Evolutionary conservation across 2,797 vertebrate species (phyloP), one percentile per base, ranked within the genome.

Genomic region (Calcarius lapponicus): DNA sequence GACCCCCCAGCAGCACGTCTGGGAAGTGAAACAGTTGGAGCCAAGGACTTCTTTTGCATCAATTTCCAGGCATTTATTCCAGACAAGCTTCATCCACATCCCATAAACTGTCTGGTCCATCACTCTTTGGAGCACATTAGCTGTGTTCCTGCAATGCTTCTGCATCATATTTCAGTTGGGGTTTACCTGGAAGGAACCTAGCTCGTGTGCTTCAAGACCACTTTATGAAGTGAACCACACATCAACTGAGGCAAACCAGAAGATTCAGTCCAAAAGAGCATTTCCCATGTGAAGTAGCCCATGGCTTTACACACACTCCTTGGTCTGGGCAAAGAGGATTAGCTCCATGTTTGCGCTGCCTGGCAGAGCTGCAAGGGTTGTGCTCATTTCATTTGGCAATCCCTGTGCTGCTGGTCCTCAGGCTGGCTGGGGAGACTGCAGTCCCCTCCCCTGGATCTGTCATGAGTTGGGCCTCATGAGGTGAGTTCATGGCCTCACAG

Each of bases 341-440:
- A n/a, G 19, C 12, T 81, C n/a, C 51, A 25, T 0, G 0, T 11
- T 38, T 54, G 18, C 48, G 24, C 26, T 50, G 57, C 42, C 26
- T 74, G 70, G 31, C 17, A 80, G 47, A 84, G 29, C 47, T 88
- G 36, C 73, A 69, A 75, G 58, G 31, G 40, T 13, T 69, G 14
- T 75, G 6, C 47, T 80, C 36, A 36, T 66, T 76, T 45, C 19
- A 36, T 62, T 58, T 69, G 32, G 48, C 65, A 71, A 24, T 57
- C 22, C 19, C 42, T 86, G 45, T 31, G 40, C 26, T 80, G 43
- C 57, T 92, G 67, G n/a, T 86, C 45, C 67, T 80, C 32, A 11
- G 25, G 14, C 24, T 78, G 66, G 13, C 21, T 92, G 53, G 62
- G 51, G 50, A 69, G 20, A 54, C 51, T 91, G 38, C 36, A 57